phyloP scores from a whole-genome alignment of 2,888 invertebrate genomes.

The Morpho helenor region DNA sequence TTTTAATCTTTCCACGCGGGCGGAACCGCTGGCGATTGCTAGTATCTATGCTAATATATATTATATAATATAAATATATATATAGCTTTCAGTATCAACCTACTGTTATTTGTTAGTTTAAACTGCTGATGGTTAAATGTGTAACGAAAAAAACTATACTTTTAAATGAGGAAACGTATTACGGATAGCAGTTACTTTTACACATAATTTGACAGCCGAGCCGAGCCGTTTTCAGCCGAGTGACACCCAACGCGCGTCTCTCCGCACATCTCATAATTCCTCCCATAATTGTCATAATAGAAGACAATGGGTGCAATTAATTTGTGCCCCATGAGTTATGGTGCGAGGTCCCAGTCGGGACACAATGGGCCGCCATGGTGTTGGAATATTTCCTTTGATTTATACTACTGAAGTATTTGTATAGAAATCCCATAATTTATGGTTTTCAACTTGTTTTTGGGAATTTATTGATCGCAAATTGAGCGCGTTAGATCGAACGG shows the following conservation, averaged over 20 bases:
- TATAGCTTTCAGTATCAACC: no score
- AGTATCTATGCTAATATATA: no score
- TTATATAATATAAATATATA: no score
- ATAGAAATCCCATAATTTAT: constrained; percentile 5
- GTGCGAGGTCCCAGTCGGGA: neutral
- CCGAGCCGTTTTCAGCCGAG: no score
- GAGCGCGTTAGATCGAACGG: no score
- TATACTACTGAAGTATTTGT: constrained; percentile 4
- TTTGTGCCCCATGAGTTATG: neutral
- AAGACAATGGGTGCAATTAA: constrained; percentile 8
- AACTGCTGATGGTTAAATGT: no score
- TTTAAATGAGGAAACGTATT: no score
- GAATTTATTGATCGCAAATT: neutral
- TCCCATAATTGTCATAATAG: neutral
- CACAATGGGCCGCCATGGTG: constrained; percentile 8
- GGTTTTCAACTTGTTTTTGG: neutral
- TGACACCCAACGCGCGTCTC: neutral
- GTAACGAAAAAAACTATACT: no score
- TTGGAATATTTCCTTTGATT: constrained; percentile 7
- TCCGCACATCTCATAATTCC: neutral
- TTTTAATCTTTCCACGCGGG: no score
- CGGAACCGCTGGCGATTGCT: no score
- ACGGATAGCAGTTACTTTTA: neutral
- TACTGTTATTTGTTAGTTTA: no score
- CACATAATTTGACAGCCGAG: no score